These are phyloP conservation scores for Vidua macroura DNA, from an alignment of 2,113 vertebrate species.

Conservation along the genomic window DNA sequence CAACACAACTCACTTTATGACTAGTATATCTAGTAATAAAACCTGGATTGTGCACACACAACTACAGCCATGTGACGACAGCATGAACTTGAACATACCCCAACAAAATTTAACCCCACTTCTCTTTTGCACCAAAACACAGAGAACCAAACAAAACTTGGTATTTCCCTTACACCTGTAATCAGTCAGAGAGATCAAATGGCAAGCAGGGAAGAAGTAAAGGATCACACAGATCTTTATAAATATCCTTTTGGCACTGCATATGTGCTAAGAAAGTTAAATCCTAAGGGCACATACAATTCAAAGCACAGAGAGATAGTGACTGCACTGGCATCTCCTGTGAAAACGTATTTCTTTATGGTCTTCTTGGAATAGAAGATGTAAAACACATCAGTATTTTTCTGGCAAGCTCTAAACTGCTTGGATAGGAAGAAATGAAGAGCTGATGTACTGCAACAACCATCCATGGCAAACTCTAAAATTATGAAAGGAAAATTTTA, in stretches of 20 bases:
- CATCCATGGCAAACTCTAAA: neutral
- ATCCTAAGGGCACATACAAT: neutral
- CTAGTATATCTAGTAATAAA: neutral
- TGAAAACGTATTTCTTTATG: neutral
- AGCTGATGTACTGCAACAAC: neutral
- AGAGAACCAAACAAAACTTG: neutral
- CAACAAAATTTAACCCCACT: neutral
- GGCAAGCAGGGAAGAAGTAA: neutral
- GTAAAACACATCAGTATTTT: neutral
- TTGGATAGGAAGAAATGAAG: neutral
- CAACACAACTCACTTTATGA: neutral
- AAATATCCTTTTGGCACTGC: neutral
- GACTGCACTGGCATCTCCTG: neutral
- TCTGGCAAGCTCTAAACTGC: neutral
- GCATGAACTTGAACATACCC: neutral
- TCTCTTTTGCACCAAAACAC: neutral
- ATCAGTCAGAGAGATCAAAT: neutral
- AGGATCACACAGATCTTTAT: neutral
- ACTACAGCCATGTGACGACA: neutral
- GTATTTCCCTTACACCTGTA: neutral
- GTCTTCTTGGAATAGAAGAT: neutral
- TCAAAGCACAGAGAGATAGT: neutral
- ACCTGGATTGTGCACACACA: neutral
- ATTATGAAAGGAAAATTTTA: neutral
- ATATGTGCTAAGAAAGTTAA: neutral